Evolutionary conservation across 2,113 vertebrate species (phyloP).

Genomic region (Phaethornis superciliosus): DNA sequence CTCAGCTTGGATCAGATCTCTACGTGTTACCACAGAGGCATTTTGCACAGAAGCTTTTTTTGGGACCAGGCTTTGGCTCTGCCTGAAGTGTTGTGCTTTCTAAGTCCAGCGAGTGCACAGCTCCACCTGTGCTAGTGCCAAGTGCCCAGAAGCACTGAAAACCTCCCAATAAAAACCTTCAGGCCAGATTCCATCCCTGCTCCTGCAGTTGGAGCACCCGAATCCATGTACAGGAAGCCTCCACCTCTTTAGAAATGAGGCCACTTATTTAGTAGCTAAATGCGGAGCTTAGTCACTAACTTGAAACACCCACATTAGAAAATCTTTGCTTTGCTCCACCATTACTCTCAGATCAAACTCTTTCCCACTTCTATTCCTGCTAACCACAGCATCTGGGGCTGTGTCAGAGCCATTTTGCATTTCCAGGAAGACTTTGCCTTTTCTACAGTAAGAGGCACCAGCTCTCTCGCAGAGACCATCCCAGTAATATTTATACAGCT

Average conservation of each 20-base stretch:
- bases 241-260: slow-evolving; percentile 51
- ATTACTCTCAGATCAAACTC: slow-evolving; percentile 44
- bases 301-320: slow-evolving; percentile 58
- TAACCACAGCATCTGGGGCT: slow-evolving; percentile 66
- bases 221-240: slow-evolving; percentile 49
- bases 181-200: neutral
- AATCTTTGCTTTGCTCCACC: slow-evolving; percentile 49
- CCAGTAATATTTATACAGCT: slow-evolving; percentile 46
- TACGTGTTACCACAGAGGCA: accelerated
- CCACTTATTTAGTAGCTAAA: slow-evolving; percentile 64
- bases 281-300: slow-evolving; percentile 51
- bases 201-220: neutral
- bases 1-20: neutral
- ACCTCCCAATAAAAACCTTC: neutral
- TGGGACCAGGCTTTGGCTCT: neutral
- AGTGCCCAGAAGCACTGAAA: neutral
- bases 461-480: neutral
- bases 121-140: neutral
- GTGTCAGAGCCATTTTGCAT: slow-evolving; percentile 45
- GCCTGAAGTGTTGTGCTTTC: neutral
- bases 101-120: neutral
- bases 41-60: neutral
- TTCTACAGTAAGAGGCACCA: slow-evolving; percentile 49
- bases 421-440: slow-evolving; percentile 59
- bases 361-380: slow-evolving; percentile 65